These are phyloP conservation scores for Tolmerus cingulatus DNA, from an alignment of 2,888 invertebrate species.

Conservation along the genomic window DNA sequence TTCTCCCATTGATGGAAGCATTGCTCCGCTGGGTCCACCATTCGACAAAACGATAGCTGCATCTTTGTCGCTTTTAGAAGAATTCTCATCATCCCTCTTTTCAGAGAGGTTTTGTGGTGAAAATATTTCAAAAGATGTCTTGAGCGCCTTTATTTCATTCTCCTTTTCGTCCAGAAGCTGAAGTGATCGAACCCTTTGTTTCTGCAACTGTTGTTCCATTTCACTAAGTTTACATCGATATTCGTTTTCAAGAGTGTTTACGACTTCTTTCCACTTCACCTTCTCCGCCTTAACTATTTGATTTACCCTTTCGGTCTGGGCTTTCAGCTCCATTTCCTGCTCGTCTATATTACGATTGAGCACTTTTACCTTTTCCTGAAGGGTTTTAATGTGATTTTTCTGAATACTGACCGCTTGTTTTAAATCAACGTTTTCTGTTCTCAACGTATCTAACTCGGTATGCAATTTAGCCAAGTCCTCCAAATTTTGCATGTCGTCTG, in stretches of 20 bases:
- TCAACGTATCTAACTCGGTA: constrained; percentile 74
- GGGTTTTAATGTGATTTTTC: constrained; percentile 69
- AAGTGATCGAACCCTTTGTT: constrained; percentile 83
- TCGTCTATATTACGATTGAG: constrained; percentile 71
- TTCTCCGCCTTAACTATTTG: constrained; percentile 63
- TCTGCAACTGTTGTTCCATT: constrained; percentile 76
- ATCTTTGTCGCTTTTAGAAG: not conserved
- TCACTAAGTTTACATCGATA: constrained; percentile 66
- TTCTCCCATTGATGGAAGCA: constrained; percentile 62
- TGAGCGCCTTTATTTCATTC: constrained; percentile 71
- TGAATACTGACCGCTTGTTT: constrained; percentile 60
- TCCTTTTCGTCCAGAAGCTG: constrained; percentile 83
- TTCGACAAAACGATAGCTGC: not conserved
- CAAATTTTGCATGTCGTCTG: constrained; percentile 68
- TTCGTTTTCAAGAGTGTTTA: constrained; percentile 64
- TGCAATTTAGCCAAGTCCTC: constrained; percentile 71
- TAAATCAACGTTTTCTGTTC: constrained; percentile 58
- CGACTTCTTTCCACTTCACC: constrained; percentile 57
- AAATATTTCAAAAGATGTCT: constrained; percentile 67
- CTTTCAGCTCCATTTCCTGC: constrained; percentile 70
- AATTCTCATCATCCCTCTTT: not conserved
- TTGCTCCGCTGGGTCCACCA: not conserved
- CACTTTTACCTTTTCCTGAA: constrained; percentile 73
- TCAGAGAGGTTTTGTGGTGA: constrained; percentile 58
- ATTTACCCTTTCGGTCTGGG: constrained; percentile 68